These are phyloP conservation scores for Hyperopisus bebe DNA, from an alignment of 2,113 vertebrate species.

Conservation along the genomic window DNA sequence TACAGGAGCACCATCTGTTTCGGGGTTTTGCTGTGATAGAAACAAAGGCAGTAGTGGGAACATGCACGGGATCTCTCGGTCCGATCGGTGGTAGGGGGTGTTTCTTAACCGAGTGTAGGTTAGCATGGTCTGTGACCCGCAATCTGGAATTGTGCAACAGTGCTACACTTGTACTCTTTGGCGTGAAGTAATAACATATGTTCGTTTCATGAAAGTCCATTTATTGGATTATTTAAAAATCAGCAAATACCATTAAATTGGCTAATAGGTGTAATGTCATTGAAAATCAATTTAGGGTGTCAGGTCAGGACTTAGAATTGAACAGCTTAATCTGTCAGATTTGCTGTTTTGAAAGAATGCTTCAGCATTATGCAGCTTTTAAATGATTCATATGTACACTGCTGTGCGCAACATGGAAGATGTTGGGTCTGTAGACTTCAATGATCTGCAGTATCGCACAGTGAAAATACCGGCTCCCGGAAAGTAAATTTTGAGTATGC, in stretches of 20 bases:
- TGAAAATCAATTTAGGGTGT: background rate
- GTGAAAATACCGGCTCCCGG: background rate
- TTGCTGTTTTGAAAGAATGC: background rate
- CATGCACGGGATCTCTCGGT: background rate
- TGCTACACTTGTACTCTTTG: background rate
- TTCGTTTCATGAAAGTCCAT: background rate
- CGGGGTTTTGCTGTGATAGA: background rate
- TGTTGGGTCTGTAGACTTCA: background rate
- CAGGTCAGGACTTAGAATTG: background rate
- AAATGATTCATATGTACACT: background rate
- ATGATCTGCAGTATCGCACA: background rate
- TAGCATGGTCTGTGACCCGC: background rate
- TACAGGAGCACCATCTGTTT: background rate
- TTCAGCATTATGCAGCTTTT: background rate
- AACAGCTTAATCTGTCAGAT: background rate
- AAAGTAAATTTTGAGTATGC: background rate
- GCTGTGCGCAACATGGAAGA: background rate
- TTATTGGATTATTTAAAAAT: background rate
- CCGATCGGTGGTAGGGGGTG: background rate
- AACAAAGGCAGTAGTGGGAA: constrained; percentile 6
- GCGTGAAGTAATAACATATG: background rate
- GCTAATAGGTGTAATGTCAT: background rate
- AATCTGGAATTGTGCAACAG: background rate
- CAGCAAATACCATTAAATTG: background rate
- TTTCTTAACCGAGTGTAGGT: background rate